phyloP scores from a whole-genome alignment of 1,140 invertebrate species.

The Leguminivora glycinivorella region DNA sequence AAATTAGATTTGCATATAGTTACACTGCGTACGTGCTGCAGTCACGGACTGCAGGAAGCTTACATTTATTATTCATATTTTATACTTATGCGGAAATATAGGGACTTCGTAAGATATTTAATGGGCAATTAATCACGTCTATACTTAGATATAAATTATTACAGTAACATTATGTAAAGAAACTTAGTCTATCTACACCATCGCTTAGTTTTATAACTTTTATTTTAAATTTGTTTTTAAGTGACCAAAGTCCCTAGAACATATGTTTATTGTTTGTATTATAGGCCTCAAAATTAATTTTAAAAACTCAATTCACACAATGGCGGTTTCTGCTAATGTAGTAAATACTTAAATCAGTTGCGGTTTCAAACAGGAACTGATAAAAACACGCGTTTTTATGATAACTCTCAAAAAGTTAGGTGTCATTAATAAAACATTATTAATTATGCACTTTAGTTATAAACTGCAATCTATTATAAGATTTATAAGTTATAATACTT shows the following conservation, averaged over 20 bases:
- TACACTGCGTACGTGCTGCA: neutral
- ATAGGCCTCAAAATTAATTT: neutral
- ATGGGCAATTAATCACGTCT: neutral
- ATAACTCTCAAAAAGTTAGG: neutral
- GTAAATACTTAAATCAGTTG: neutral
- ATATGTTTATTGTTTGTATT: neutral
- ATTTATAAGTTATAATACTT: too few species aligned
- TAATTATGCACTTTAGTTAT: too few species aligned
- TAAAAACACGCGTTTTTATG: neutral
- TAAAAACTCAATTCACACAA: neutral
- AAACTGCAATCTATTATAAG: too few species aligned
- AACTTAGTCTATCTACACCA: neutral
- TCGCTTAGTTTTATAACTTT: too few species aligned
- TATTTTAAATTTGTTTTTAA: too few species aligned
- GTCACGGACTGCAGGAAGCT: neutral
- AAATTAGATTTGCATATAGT: neutral
- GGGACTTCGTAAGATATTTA: neutral
- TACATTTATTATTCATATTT: neutral
- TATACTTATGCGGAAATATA: neutral
- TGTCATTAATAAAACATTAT: too few species aligned
- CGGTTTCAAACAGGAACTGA: constrained; percentile 2
- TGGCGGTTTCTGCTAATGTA: neutral
- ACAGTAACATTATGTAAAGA: neutral
- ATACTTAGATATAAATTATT: too few species aligned
- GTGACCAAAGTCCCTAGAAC: too few species aligned